Evolutionary conservation across 1,140 invertebrate genomes (phyloP), one percentile per base, ranked within the genome.

Genomic region (Pomacea maculata): DNA sequence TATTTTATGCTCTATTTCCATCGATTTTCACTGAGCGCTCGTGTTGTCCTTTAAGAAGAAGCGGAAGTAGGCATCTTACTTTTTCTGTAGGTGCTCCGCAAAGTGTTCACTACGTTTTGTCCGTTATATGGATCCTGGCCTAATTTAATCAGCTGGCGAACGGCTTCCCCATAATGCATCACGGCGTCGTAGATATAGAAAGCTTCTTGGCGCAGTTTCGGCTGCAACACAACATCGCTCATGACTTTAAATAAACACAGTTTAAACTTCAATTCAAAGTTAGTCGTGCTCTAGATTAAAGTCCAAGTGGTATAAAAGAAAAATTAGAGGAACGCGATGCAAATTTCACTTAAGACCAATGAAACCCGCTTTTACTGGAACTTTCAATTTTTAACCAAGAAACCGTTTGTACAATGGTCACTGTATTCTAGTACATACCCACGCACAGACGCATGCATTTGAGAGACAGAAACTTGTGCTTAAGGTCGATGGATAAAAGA

Each of bases 11-110:
- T 45, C 34, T 45, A 45, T 45, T 45, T 45, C 34, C 34, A 45
- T 2, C 34, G 34, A 45, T 45, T 45, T 45, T 6, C 6, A 6
- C 34, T 45, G 34, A 45, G 34, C 34, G 34, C 34, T 45, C 34
- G 34, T 45, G 34, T 45, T 45, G 34, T 45, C 34, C 34, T 45
- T 45, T 45, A 45, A 45, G 34, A 4, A 45, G 34, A 45, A 45
- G 34, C 34, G 2, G 6, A 6, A 61, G 11, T 15, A 76, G 21
- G 15, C 52, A n/a, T 65, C 95, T 78, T 96, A 94, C 88, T 94
- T 93, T 80, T 94, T 92, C 85, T 97, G 91, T 83, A 94, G 92
- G 68, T 93, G 91, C 75, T 94, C 91, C 94, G 92, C 1, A 93
- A 94, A 9, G 95, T 95, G 89, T 96, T 95, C 64, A 94, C 93